Evolutionary conservation across 1,140 invertebrate species (phyloP), one percentile per base, ranked within the genome.

Genomic region (Coelopa frigida): DNA sequence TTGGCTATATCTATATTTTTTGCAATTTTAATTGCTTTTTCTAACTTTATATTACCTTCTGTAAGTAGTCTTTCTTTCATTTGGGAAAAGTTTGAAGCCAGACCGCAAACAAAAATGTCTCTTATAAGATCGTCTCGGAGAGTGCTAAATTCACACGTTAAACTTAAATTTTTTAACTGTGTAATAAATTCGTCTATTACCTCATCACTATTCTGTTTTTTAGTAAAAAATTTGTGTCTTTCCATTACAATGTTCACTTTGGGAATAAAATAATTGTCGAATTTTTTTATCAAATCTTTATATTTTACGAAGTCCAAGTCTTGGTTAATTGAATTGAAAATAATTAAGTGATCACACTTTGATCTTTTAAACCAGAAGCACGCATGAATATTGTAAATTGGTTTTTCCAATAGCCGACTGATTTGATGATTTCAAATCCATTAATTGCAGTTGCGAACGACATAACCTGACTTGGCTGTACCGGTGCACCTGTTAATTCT

Each of bases 181-280:
- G 47, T 53, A 12, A 44, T 29, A 38, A 51, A 58, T 33, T 50
- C 46, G 12, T 58, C 49, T n/a, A 54, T 37, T 12, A 41, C 29
- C 24, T 56, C 56, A n/a, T 26, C 14, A 31, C 50, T 46, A 8
- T 24, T 29, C 48, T 59, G 57, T 43, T 56, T 54, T 32, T 50
- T 15, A 36, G 33, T 54, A 42, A 59, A 54, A 49, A 59, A 58
- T 24, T 44, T 52, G 24, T 56, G 56, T 5, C 53, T 27, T 41
- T 59, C 55, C 14, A 59, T 47, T 5, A 53, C 52, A 15, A 55
- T 18, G 39, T 57, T 59, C n/a, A 44, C 45, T 41, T 55, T 59
- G 4, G 49, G 51, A 29, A 45, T 18, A 39, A 59, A 57, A 42
- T 49, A 51, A n/a, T n/a, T n/a, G n/a, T n/a, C n/a, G n/a, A n/a